Percentiles rank a stretch among this genome's conserved stretches.
Conservation (phyloP, 2,888 invertebrate species). For the Sussaba pulchella region DNA sequence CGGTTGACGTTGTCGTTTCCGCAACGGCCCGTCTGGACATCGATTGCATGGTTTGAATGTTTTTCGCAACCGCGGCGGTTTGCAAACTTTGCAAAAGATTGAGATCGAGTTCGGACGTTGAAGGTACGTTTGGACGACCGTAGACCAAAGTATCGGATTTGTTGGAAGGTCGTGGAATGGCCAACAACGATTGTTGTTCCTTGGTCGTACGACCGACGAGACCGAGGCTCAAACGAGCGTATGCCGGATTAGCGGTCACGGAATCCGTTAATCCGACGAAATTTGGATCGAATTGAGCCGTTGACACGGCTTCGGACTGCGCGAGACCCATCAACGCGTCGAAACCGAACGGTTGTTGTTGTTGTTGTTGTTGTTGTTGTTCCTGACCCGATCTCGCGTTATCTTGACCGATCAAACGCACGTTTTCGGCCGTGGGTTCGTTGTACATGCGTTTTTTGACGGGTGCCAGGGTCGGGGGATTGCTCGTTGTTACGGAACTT, state of each 20-base stretch:
- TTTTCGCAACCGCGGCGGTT: slow-evolving; percentile 76
- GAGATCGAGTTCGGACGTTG: slow-evolving; percentile 79
- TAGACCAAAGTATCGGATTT: slow-evolving; percentile 80
- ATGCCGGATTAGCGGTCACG: slow-evolving; percentile 78
- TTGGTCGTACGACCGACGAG: slow-evolving; percentile 78
- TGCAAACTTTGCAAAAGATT: slow-evolving; percentile 81
- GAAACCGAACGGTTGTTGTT: slow-evolving; percentile 76
- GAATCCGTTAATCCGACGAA: slow-evolving; percentile 79
- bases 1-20: slow-evolving; percentile 72
- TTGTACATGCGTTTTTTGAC: slow-evolving; percentile 82
- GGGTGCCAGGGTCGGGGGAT: slow-evolving; percentile 74
- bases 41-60: slow-evolving; percentile 74
- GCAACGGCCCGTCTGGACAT: slow-evolving; percentile 82
- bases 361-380: slow-evolving; percentile 72
- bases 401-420: slow-evolving; percentile 75
- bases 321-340: slow-evolving; percentile 80
- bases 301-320: slow-evolving; percentile 74
- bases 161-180: slow-evolving; percentile 82
- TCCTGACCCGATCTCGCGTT: slow-evolving; percentile 74
- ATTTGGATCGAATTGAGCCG: slow-evolving; percentile 79
- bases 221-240: slow-evolving; percentile 80
- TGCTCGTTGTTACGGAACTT: slow-evolving; percentile 63
- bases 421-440: slow-evolving; percentile 73
- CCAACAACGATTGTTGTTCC: slow-evolving; percentile 79
- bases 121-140: slow-evolving; percentile 71